Percentiles rank a stretch among this genome's conserved stretches.
These are phyloP conservation scores for Lasioglossum villosulum DNA, from an alignment of 2,888 invertebrate species.

Conservation along the genomic window DNA sequence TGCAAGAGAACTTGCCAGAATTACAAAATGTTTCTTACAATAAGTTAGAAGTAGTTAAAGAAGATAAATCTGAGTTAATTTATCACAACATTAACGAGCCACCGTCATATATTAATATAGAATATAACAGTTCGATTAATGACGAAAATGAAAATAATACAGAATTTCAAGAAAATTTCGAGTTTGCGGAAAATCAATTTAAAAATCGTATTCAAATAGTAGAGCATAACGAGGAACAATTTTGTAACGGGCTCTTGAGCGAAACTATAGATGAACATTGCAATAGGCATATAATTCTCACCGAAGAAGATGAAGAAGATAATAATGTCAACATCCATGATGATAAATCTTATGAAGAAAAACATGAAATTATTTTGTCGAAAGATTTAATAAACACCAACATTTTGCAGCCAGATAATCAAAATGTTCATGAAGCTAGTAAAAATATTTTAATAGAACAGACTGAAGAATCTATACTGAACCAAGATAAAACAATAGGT, in stretches of 20 bases:
- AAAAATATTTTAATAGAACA: conserved; percentile 27
- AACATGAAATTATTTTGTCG: conserved; percentile 29
- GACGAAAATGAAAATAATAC: conserved; percentile 8
- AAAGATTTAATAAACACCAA: conserved; percentile 37
- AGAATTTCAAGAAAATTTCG: conserved; percentile 23
- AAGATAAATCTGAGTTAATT: conserved; percentile 57
- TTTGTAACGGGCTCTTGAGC: conserved; percentile 21
- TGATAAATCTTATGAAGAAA: conserved; percentile 30
- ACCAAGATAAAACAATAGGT: conserved; percentile 30
- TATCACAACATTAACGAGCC: conserved; percentile 54
- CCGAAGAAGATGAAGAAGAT: conserved; percentile 28
- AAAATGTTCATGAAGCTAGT: conserved; percentile 15
- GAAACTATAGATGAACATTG: conserved; percentile 2
- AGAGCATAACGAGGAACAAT: conserved; percentile 32
- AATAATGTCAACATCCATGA: conserved; percentile 20
- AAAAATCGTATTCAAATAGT: conserved; percentile 39
- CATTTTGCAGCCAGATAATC: conserved; percentile 36
- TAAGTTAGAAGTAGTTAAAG: conserved; percentile 46
- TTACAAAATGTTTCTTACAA: conserved; percentile 57
- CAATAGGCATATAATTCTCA: conserved; percentile 29
- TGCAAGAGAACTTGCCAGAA: conserved; percentile 39
- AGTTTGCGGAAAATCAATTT: conserved; percentile 35
- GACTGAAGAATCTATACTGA: conserved; percentile 23
- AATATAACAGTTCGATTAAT: conserved; percentile 34
- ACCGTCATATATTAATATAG: conserved; percentile 50